Conservation (phyloP, 2,797 vertebrate genomes). For the Galagoides demidoff region DNA sequence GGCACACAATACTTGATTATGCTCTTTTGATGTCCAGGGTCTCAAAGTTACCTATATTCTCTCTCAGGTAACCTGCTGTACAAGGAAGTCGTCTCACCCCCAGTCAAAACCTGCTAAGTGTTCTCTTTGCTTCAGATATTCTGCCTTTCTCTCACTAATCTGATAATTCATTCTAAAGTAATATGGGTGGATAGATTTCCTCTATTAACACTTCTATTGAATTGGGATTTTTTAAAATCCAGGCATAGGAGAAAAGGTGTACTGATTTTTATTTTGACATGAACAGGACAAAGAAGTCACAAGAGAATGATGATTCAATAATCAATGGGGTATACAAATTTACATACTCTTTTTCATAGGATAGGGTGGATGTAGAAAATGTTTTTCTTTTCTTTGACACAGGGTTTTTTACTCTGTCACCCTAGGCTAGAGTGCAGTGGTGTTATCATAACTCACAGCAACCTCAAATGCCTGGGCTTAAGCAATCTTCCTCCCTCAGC, state of each 20-base stretch:
- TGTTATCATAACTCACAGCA: no score
- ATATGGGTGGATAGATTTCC: neutral
- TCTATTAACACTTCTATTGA: neutral
- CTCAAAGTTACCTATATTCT: neutral
- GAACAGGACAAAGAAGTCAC: neutral
- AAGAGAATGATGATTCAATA: neutral
- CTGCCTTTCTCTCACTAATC: neutral
- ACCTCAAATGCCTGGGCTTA: no score
- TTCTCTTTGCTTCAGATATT: neutral
- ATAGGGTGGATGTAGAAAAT: neutral
- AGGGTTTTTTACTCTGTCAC: no score
- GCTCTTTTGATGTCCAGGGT: neutral
- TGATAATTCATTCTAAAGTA: conserved; percentile 22
- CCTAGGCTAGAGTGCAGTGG: no score
- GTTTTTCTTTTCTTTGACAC: no score
- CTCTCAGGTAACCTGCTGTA: neutral
- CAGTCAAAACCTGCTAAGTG: neutral
- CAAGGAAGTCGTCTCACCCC: neutral
- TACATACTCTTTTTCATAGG: neutral
- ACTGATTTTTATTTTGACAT: neutral
- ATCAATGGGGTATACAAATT: neutral
- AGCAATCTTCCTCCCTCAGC: no score
- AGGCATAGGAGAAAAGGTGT: neutral
- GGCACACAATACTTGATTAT: neutral
- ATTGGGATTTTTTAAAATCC: neutral